Evolutionary conservation across 1,140 invertebrate species (phyloP).

Genomic region (Bombus sylvicola): DNA sequence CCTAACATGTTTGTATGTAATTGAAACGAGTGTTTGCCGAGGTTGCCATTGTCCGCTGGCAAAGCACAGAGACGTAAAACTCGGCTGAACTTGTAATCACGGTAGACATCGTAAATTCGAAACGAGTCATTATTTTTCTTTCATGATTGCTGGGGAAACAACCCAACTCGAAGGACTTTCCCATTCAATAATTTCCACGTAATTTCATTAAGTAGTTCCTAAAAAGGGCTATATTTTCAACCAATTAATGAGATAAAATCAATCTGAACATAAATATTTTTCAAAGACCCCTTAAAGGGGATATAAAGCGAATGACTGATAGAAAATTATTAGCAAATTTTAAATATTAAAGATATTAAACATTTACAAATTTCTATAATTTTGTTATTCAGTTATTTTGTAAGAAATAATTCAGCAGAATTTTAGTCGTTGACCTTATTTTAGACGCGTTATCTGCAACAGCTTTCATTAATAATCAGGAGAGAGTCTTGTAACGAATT

Average conservation of each 20-base stretch:
- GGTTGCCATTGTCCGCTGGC: background rate
- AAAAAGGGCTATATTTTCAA: background rate
- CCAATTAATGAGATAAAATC: background rate
- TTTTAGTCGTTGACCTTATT: background rate
- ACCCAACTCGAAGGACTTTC: background rate
- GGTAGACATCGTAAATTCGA: constrained; percentile 29
- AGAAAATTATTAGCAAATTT: background rate
- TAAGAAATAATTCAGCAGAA: background rate
- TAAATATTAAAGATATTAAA: background rate
- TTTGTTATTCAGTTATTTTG: background rate
- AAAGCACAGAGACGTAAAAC: constrained; percentile 1
- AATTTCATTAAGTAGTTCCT: background rate
- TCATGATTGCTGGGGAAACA: background rate
- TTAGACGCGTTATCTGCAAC: background rate
- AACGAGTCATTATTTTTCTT: constrained; percentile 17
- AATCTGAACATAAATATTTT: background rate
- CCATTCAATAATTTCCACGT: background rate
- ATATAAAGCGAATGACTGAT: background rate
- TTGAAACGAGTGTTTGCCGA: constrained; percentile 1
- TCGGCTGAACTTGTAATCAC: constrained; percentile 23
- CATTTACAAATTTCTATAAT: background rate
- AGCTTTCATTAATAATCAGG: background rate
- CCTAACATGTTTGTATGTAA: constrained; percentile 6
- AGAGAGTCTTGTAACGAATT: background rate
- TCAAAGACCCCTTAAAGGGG: background rate